A percentile compares a stretch with the other conserved stretches of the same genome.
Conservation (phyloP, 2,888 invertebrate genomes). For the Neuroscelio doddi region DNA sequence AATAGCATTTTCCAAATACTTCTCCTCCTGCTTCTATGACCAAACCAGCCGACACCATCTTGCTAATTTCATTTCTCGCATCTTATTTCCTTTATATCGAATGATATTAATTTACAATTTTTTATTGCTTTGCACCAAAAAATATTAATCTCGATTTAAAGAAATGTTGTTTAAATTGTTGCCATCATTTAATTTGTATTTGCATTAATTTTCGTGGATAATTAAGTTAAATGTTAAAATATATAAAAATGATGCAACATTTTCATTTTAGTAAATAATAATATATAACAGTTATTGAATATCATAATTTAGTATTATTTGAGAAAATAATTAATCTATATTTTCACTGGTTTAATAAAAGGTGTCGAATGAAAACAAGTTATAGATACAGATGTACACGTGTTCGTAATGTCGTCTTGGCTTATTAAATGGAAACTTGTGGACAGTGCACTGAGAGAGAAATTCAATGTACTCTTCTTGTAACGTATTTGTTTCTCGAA, state of each 20-base stretch:
- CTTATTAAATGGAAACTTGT: constrained; percentile 41
- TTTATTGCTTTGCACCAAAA: too few species aligned
- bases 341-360: constrained; percentile 22
- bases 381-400: too few species aligned
- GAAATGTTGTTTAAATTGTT: too few species aligned
- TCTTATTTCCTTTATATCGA: constrained; percentile 24
- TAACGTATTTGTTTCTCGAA: constrained; percentile 62
- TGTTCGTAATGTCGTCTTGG: constrained; percentile 39
- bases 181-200: too few species aligned
- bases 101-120: constrained; percentile 19
- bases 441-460: constrained; percentile 41
- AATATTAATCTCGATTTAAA: too few species aligned
- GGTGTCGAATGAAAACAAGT: constrained; percentile 38
- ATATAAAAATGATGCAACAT: too few species aligned
- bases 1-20: constrained; percentile 61
- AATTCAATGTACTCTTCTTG: constrained; percentile 50
- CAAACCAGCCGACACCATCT: constrained; percentile 29
- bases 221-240: too few species aligned
- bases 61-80: constrained; percentile 24
- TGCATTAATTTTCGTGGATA: too few species aligned
- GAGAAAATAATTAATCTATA: constrained; percentile 10
- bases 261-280: too few species aligned
- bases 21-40: constrained; percentile 22
- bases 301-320: too few species aligned
- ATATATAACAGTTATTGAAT: too few species aligned